phyloP scores from a whole-genome alignment of 2,797 vertebrate genomes.

The Aldrovandia affinis region DNA sequence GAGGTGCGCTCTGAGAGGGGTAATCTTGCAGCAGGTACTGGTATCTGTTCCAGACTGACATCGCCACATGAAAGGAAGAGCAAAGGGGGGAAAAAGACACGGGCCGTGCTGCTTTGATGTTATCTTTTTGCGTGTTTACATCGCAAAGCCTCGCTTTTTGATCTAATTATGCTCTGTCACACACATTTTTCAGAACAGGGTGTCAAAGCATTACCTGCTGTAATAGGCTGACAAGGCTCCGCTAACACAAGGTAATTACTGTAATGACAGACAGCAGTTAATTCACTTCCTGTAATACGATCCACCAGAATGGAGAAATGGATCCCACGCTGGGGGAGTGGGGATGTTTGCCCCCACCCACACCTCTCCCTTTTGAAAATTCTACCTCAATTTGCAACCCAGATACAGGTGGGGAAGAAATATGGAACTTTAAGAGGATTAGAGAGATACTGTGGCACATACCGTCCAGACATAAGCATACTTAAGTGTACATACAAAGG shows the following conservation, averaged over 20 bases:
- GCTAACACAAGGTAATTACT: neutral
- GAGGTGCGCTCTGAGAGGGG: neutral
- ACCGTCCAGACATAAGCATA: neutral
- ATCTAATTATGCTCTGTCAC: constrained; percentile 33
- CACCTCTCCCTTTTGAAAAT: constrained; percentile 37
- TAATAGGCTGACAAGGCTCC: constrained; percentile 4
- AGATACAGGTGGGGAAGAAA: constrained; percentile 25
- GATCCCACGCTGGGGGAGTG: constrained; percentile 23
- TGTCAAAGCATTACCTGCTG: constrained; percentile 11
- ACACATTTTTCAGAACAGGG: neutral
- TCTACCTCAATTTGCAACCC: constrained; percentile 28
- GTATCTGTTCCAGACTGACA: constrained; percentile 33
- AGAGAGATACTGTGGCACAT: neutral
- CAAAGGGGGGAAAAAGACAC: neutral
- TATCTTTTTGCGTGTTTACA: constrained; percentile 25
- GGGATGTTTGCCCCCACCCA: neutral
- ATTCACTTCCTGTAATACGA: constrained; percentile 45
- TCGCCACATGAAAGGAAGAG: constrained; percentile 20
- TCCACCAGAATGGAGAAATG: constrained; percentile 31
- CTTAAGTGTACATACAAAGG: neutral
- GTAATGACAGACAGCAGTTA: constrained; percentile 41
- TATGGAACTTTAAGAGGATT: constrained; percentile 4
- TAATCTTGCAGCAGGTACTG: constrained; percentile 12
- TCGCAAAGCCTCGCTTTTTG: constrained; percentile 28
- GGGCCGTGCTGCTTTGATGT: constrained; percentile 42